Conservation (phyloP, 2,113 vertebrate genomes). For the Machaerirhynchus nigripectus region DNA sequence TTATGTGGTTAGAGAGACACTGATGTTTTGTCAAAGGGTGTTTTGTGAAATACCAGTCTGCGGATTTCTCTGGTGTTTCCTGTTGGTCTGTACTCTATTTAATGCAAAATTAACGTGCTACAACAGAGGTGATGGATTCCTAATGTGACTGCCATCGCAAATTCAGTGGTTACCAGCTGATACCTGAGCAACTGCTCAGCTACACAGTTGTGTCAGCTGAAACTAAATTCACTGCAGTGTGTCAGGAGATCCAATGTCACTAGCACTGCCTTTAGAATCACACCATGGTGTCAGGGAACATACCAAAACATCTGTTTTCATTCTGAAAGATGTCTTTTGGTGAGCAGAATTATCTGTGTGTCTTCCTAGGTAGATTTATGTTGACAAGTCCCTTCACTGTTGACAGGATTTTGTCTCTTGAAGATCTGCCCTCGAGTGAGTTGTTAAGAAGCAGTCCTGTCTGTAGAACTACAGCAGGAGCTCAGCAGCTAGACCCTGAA, state of each 20-base stretch:
- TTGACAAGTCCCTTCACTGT: neutral
- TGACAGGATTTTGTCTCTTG: neutral
- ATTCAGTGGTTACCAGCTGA: neutral
- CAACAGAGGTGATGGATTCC: neutral
- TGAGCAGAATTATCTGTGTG: neutral
- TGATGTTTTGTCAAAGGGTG: neutral
- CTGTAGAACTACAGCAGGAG: neutral
- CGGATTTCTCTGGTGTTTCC: neutral
- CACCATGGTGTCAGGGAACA: neutral
- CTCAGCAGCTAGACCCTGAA: neutral
- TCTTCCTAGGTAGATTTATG: neutral
- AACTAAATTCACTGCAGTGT: neutral
- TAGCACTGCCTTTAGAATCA: neutral
- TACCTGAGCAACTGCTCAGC: neutral
- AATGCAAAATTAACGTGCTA: neutral
- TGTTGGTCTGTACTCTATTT: neutral
- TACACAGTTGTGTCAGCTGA: neutral
- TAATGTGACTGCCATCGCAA: neutral
- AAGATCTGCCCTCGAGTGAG: neutral
- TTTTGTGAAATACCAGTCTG: neutral
- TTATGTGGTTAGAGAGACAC: neutral
- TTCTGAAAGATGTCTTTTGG: neutral
- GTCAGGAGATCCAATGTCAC: neutral
- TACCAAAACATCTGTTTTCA: neutral
- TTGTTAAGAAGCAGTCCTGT: neutral